A percentile compares a stretch with the other conserved stretches of the same genome.
phyloP scores from a whole-genome alignment of 2,113 vertebrate genomes.

The Craseonycteris thonglongyai region DNA sequence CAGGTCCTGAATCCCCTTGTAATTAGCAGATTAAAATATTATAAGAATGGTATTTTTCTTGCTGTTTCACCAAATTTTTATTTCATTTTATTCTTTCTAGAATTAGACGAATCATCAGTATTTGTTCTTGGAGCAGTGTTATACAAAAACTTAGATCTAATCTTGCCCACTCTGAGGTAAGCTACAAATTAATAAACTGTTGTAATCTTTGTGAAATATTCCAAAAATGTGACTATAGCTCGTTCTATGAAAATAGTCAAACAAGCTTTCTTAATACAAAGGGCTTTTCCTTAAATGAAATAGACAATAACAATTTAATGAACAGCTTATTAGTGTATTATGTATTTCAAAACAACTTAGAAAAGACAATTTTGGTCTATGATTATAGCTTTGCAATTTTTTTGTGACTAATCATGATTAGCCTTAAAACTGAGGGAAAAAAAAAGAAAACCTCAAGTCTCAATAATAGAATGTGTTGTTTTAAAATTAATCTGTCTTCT shows the following conservation, averaged over 20 bases:
- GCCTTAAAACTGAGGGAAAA: not conserved
- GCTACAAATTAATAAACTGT: constrained; percentile 55
- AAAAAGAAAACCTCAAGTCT: not conserved
- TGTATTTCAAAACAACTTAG: constrained; percentile 38
- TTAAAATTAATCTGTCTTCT: constrained; percentile 38
- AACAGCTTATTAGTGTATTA: constrained; percentile 50
- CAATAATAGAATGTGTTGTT: not conserved
- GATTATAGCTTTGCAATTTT: constrained; percentile 34
- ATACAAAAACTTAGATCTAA: constrained; percentile 98
- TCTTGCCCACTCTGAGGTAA: constrained; percentile 98
- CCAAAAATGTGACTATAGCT: not conserved
- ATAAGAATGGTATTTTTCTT: constrained; percentile 19
- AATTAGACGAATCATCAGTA: constrained; percentile 94
- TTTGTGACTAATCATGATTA: constrained; percentile 51
- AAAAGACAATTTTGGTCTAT: constrained; percentile 26
- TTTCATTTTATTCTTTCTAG: constrained; percentile 76
- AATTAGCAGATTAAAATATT: not conserved
- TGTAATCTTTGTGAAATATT: constrained; percentile 40
- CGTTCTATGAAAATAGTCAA: constrained; percentile 46
- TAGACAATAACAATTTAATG: constrained; percentile 21
- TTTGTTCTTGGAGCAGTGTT: constrained; percentile 97
- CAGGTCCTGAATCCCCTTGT: not conserved
- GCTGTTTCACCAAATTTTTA: constrained; percentile 28
- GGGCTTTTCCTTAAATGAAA: constrained; percentile 5
- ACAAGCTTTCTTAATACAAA: constrained; percentile 20